Base-by-base conservation (phyloP, 1,140 invertebrate genomes). In the Popillia japonica region DNA sequence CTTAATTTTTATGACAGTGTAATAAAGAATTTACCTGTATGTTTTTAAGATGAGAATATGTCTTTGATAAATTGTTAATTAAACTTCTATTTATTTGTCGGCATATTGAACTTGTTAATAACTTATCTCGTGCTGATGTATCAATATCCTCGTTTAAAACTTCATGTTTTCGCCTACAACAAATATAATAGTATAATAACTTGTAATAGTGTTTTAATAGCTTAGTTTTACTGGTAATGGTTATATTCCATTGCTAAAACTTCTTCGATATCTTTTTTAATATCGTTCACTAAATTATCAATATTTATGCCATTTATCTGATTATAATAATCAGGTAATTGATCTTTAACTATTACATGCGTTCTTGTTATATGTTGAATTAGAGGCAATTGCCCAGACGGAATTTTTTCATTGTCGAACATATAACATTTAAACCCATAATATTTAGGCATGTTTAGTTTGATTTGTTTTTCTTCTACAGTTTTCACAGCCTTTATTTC, bases 381-480 rank as follows among this genome's bases (percentile, higher is more conserved):
- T n/a, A n/a, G n/a, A n/a, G n/a, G n/a, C n/a, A n/a, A n/a, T n/a
- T n/a, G n/a, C n/a, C n/a, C n/a, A n/a, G n/a, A n/a, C n/a, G n/a
- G n/a, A n/a, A n/a, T n/a, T 92, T 80, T 68, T 72, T 89, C 84
- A 83, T 95, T 92, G 0, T 88, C 84, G 6, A 96, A 83, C 78
- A 91, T 86, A 23, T 92, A 83, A 40, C 89, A 90, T 80, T 89
- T 90, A 88, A 90, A 96, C 7, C 95, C 94, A 86, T 95, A 96
- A 85, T 93, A 95, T 72, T 90, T 89, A 6, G 93, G 92, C 90
- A 96, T 92, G 84, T 95, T 95, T 3, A 95, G 77, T 83, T 93
- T 93, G 64, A 94, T 91, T 76, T 94, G 88, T 85, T 96, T 96
- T 87, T 96, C 94, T 86, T 96, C 95, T 0, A 95, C 89, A 0